Conservation (phyloP, 1,140 invertebrate species). For the Laodelphax striatellus region DNA sequence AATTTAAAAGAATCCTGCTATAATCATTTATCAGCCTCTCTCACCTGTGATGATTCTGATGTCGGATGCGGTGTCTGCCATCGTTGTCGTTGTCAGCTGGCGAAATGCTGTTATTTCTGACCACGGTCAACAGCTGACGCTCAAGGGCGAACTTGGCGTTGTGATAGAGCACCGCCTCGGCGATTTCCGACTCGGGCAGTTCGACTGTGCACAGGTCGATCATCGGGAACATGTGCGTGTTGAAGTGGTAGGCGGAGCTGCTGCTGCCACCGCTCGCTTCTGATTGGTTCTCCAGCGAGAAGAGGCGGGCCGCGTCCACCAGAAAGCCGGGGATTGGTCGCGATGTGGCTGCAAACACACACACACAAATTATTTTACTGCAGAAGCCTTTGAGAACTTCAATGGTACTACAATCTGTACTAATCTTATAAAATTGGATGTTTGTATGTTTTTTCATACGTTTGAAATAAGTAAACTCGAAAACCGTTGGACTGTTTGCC, state of each 20-base stretch:
- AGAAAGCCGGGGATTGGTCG: constrained; percentile 17
- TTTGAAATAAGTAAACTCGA: no score
- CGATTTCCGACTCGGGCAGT: constrained; percentile 15
- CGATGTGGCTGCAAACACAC: constrained; percentile 10
- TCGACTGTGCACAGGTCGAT: constrained; percentile 23
- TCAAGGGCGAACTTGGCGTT: constrained; percentile 12
- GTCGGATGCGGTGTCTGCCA: constrained; percentile 2
- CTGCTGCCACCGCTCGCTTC: not conserved
- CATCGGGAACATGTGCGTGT: constrained; percentile 19
- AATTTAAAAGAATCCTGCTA: no score
- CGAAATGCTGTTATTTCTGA: not conserved
- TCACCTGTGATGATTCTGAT: constrained; percentile 1
- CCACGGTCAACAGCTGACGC: not conserved
- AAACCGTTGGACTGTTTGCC: no score
- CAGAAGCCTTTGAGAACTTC: not conserved
- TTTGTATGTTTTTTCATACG: no score
- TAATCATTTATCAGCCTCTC: no score
- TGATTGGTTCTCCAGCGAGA: not conserved
- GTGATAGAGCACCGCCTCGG: constrained; percentile 11
- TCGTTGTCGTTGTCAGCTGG: not conserved
- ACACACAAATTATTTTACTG: not conserved
- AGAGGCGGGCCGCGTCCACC: not conserved
- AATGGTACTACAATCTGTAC: no score
- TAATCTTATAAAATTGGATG: no score
- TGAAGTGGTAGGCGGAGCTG: constrained; percentile 1